Evolutionary conservation across 2,888 invertebrate species (phyloP), one percentile per base, ranked within the genome.

Genomic region (Drosophila helvetica): DNA sequence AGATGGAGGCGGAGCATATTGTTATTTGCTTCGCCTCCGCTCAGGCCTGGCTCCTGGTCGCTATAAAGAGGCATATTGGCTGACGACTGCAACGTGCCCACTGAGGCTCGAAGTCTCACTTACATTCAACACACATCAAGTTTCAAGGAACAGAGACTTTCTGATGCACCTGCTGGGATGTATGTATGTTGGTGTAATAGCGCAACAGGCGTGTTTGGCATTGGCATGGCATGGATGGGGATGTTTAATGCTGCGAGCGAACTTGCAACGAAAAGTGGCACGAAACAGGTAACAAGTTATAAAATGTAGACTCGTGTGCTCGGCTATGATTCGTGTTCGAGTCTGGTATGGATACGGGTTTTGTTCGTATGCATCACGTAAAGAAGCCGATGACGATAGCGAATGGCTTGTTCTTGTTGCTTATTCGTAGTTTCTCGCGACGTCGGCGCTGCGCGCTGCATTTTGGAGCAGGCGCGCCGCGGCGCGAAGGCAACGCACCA

Each of bases 261-360:
- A 58, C 77, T 71, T 70, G 80, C 65, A 70, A 72, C 69, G 64
- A 71, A 45, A 56, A 66, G 27, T 43, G 52, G 30, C 65, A 84
- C 90, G 80, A 74, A 71, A 78, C 90, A 91, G 91, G 91, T 91
- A 90, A 90, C 90, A 90, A 90, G 86, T 84, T 88, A 90, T 90
- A 89, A 90, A 90, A 90, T 87, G 83, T 63, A 68, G 73, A 52
- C 73, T 79, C 76, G 66, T 67, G 75, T 67, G 73, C 70, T 79
- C 71, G 70, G 60, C 56, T 71, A 45, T 64, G 72, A 56, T 71
- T 77, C 73, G 78, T 57, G 52, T 56, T 70, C 52, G 56, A 46
- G 27, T 15, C 38, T 38, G 38, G n/a, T 6, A 38, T 7, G 38
- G 38, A 38, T 38, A 38, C 38, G 30, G 33, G 38, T 54, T 60